Conservation (phyloP, 2,888 invertebrate genomes). For the Spilarctia lutea region DNA sequence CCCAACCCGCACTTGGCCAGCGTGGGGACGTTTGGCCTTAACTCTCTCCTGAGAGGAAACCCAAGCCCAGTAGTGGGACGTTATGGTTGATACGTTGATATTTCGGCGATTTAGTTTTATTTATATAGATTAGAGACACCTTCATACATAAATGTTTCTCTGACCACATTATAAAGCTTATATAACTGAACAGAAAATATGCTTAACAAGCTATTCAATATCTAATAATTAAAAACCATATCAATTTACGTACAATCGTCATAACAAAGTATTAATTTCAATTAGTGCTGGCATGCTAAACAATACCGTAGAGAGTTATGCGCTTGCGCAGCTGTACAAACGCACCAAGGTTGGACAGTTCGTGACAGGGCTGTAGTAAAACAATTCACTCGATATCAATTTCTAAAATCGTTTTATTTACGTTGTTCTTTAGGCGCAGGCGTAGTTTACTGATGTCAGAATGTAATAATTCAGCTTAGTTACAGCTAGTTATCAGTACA, state of each 20-base stretch:
- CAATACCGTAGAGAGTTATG: constrained; percentile 47
- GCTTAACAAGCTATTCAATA: not conserved
- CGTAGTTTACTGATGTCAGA: constrained; percentile 38
- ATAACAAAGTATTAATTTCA: constrained; percentile 43
- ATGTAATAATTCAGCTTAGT: constrained; percentile 38
- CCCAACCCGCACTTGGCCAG: too few species aligned
- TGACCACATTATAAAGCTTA: not conserved
- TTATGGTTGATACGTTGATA: too few species aligned
- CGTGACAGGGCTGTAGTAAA: constrained; percentile 56
- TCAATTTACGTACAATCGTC: constrained; percentile 11
- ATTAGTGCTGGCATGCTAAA: constrained; percentile 45
- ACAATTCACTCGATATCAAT: constrained; percentile 53
- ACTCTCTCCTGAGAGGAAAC: too few species aligned
- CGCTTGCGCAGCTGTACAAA: constrained; percentile 69
- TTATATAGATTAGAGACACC: not conserved
- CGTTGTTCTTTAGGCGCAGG: constrained; percentile 42
- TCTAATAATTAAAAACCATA: constrained; percentile 8
- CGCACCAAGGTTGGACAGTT: constrained; percentile 65
- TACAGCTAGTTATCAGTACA: constrained; percentile 14
- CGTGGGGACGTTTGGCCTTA: too few species aligned
- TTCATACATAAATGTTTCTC: not conserved
- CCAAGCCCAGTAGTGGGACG: too few species aligned
- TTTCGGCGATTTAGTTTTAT: too few species aligned
- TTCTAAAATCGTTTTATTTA: constrained; percentile 51
- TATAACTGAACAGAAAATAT: not conserved